Conservation (phyloP, 2,888 invertebrate genomes). For the Flexamia atlantica region DNA sequence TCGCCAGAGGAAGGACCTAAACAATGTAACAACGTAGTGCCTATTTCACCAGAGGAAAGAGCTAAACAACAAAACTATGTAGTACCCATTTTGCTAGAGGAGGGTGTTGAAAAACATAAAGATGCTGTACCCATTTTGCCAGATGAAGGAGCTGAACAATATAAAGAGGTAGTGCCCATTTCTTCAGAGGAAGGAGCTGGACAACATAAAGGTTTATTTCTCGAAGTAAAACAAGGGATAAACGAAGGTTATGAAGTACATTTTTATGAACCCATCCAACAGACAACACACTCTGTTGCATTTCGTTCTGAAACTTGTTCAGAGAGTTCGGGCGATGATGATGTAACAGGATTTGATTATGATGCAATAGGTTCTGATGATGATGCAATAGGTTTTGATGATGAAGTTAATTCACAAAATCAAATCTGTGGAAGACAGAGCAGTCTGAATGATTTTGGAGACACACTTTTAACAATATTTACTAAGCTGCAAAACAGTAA, state of each 20-base stretch:
- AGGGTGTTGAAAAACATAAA: too few species aligned
- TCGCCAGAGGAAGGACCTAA: too few species aligned
- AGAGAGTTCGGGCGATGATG: neutral
- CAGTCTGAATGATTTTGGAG: neutral
- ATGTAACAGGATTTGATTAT: neutral
- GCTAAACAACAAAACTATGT: too few species aligned
- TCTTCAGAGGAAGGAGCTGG: too few species aligned
- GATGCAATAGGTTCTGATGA: neutral
- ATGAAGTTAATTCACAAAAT: neutral
- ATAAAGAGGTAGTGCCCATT: too few species aligned
- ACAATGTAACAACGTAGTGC: too few species aligned
- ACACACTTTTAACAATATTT: neutral
- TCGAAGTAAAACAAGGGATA: too few species aligned
- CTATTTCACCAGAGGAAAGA: too few species aligned
- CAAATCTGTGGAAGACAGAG: neutral
- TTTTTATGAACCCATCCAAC: neutral
- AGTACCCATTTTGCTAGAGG: too few species aligned
- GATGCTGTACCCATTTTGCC: too few species aligned
- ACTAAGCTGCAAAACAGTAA: neutral
- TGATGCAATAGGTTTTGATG: neutral
- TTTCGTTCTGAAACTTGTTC: neutral
- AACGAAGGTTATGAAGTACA: constrained; percentile 27
- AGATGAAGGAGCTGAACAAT: too few species aligned
- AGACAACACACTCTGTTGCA: neutral
- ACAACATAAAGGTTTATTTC: too few species aligned